Percentiles rank a stretch among this genome's conserved stretches.
phyloP scores from a whole-genome alignment of 2,888 invertebrate species.

The Caenorhabditis becei region DNA sequence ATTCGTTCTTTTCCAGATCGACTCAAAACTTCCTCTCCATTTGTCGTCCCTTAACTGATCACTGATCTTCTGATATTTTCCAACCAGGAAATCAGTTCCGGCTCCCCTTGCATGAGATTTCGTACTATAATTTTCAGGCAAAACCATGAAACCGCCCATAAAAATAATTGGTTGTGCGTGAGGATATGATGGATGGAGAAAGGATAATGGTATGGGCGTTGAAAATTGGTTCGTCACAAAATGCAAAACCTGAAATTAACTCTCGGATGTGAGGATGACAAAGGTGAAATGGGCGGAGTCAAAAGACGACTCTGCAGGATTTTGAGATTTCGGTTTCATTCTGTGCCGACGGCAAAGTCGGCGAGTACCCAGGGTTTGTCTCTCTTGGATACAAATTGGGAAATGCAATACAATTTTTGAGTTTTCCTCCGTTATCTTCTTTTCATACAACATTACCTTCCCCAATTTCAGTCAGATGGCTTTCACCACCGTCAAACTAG shows the following conservation, averaged over 20 bases:
- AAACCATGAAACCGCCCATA: not conserved
- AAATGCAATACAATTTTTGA: too few relatives aligned
- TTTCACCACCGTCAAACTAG: not conserved
- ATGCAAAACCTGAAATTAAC: conserved; percentile 17
- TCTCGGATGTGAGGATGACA: conserved; percentile 5
- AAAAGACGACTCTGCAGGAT: too few relatives aligned
- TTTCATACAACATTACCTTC: too few relatives aligned
- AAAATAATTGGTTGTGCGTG: conserved; percentile 29
- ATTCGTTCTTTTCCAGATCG: not conserved
- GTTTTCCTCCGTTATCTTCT: too few relatives aligned
- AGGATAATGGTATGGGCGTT: conserved; percentile 4
- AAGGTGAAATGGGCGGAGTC: conserved; percentile 19
- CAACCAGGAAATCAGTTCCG: conserved; percentile 2
- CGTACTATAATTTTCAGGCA: conserved; percentile 12
- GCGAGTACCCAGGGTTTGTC: too few relatives aligned
- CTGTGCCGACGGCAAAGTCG: too few relatives aligned
- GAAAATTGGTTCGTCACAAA: conserved; percentile 23
- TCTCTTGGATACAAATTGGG: too few relatives aligned
- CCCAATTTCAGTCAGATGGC: not conserved
- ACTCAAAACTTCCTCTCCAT: not conserved
- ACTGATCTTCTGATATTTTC: too few relatives aligned
- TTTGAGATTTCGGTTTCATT: too few relatives aligned
- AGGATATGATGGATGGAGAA: not conserved
- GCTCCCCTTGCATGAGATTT: not conserved
- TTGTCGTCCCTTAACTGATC: too few relatives aligned